phyloP scores from a whole-genome alignment of 2,113 vertebrate species.

The Rhombomys opimus region DNA sequence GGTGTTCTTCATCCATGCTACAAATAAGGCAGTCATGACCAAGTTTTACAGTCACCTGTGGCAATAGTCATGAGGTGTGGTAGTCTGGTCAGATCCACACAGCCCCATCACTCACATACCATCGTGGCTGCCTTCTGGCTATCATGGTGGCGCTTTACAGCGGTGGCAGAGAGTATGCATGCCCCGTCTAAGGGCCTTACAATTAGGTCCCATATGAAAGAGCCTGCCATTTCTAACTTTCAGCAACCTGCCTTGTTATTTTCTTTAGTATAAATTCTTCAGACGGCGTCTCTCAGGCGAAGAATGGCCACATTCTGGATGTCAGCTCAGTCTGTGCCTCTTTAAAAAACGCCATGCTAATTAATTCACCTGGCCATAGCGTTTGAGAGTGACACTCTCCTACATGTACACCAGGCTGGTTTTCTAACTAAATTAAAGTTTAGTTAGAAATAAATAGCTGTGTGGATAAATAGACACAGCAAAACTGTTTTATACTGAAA shows the following conservation, averaged over 20 bases:
- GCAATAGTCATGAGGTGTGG: background rate
- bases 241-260: background rate
- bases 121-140: background rate
- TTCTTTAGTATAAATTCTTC: background rate
- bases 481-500: background rate
- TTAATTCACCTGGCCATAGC: background rate
- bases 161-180: fast-evolving
- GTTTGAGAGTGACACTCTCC: background rate
- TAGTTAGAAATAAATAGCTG: background rate
- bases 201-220: background rate
- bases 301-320: background rate
- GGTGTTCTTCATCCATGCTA: background rate
- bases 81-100: fast-evolving
- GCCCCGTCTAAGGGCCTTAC: background rate
- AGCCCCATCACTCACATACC: fast-evolving
- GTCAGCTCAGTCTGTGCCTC: no score
- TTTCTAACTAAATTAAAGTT: background rate
- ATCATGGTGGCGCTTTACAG: fast-evolving
- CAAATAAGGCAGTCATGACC: background rate
- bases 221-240: background rate
- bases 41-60: fast-evolving
- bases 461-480: background rate
- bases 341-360: background rate
- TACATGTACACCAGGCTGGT: background rate
- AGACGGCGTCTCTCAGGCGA: background rate